phyloP scores from a whole-genome alignment of 2,888 invertebrate genomes.

The Pachydiplax longipennis region DNA sequence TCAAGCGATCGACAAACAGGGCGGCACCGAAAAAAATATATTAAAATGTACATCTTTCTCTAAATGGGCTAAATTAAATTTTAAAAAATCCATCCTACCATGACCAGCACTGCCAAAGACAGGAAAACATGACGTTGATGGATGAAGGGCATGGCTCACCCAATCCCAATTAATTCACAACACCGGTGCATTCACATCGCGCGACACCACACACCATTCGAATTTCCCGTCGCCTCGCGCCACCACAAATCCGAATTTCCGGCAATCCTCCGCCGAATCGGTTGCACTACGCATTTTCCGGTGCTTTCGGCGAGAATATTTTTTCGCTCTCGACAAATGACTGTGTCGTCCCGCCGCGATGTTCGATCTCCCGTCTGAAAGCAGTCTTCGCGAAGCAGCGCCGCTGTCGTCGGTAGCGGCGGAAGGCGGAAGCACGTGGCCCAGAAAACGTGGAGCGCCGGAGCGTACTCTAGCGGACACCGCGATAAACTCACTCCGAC shows the following conservation, averaged over 20 bases:
- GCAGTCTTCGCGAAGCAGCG: constrained; percentile 2
- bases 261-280: neutral
- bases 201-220: neutral
- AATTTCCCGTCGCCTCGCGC: neutral
- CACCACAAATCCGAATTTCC: neutral
- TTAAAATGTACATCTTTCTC: too few relatives aligned
- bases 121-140: constrained; percentile 51
- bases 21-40: too few relatives aligned
- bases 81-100: constrained; percentile 49
- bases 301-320: neutral
- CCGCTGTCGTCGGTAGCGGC: constrained; percentile 38
- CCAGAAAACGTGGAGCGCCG: constrained; percentile 38
- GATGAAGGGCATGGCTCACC: neutral
- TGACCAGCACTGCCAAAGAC: constrained; percentile 53
- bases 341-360: neutral
- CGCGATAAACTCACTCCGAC: too few relatives aligned
- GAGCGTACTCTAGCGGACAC: constrained; percentile 12
- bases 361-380: neutral
- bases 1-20: too few relatives aligned
- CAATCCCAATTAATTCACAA: neutral
- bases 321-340: neutral
- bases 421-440: constrained; percentile 12
- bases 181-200: too few relatives aligned
- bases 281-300: neutral
- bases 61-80: too few relatives aligned